Conservation (phyloP, 2,888 invertebrate species). For the Alloscopus bannaensis region DNA sequence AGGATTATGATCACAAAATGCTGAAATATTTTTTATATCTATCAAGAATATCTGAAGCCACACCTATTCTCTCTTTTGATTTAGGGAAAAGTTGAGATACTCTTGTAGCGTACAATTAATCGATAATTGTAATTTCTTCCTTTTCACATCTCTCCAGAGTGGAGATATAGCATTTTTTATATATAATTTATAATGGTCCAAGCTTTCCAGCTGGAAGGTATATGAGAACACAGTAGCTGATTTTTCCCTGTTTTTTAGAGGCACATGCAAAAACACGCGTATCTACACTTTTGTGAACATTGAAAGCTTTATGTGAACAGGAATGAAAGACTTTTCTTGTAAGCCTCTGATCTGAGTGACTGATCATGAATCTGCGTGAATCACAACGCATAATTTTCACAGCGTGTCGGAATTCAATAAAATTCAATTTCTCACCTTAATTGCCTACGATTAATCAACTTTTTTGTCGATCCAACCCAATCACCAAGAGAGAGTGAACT, state of each 20-base stretch:
- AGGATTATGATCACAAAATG: too few species aligned
- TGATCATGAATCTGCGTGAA: slow-evolving; percentile 59
- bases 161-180: neutral
- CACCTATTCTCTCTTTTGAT: slow-evolving; percentile 38
- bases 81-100: too few species aligned
- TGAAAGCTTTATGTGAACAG: too few species aligned
- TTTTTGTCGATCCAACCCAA: slow-evolving; percentile 46
- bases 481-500: too few species aligned
- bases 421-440: slow-evolving; percentile 60
- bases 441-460: slow-evolving; percentile 59
- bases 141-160: neutral
- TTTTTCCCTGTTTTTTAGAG: too few species aligned
- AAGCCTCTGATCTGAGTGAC: slow-evolving; percentile 55
- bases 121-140: slow-evolving; percentile 30
- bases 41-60: too few species aligned
- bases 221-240: slow-evolving; percentile 37
- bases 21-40: too few species aligned
- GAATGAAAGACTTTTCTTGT: too few species aligned
- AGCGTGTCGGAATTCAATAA: slow-evolving; percentile 61
- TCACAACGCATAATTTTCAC: slow-evolving; percentile 56
- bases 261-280: neutral
- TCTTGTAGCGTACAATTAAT: neutral
- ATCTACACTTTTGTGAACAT: too few species aligned
- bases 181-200: slow-evolving; percentile 17
- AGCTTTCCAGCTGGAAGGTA: slow-evolving; percentile 5